These are phyloP conservation scores for Spodoptera littoralis DNA, from an alignment of 2,888 invertebrate species.

Conservation along the genomic window DNA sequence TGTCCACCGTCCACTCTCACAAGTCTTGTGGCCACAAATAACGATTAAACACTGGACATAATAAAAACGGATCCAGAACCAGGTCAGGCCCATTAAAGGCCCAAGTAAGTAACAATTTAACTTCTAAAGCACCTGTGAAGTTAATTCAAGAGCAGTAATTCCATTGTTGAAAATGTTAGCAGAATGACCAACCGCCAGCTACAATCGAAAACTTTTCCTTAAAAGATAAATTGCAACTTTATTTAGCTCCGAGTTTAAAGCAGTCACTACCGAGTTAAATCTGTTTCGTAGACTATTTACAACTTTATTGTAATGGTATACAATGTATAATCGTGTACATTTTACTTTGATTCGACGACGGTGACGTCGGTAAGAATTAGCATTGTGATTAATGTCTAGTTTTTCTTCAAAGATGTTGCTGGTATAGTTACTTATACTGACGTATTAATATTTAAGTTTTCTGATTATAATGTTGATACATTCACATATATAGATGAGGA, in stretches of 20 bases:
- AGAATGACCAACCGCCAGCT: slow-evolving; percentile 11
- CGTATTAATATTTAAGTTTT: too few species aligned
- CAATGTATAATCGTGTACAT: not conserved
- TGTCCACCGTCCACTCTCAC: not conserved
- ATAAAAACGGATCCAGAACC: slow-evolving; percentile 11
- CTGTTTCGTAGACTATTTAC: slow-evolving; percentile 22
- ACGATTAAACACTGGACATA: slow-evolving; percentile 15
- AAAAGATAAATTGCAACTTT: slow-evolving; percentile 32
- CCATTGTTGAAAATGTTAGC: slow-evolving; percentile 22
- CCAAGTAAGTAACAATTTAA: slow-evolving; percentile 9
- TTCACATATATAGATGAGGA: too few species aligned
- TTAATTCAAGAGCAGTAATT: slow-evolving; percentile 14
- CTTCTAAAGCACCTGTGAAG: slow-evolving; percentile 13
- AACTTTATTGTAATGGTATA: slow-evolving; percentile 9
- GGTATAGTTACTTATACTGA: not conserved
- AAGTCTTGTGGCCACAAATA: not conserved
- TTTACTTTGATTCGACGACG: slow-evolving; percentile 15
- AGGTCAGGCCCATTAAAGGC: slow-evolving; percentile 22
- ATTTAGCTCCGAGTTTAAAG: slow-evolving; percentile 29
- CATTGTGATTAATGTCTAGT: not conserved
- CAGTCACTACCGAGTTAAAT: slow-evolving; percentile 23
- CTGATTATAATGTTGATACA: too few species aligned
- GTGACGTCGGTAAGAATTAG: slow-evolving; percentile 6
- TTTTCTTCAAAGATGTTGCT: not conserved
- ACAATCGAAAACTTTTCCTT: slow-evolving; percentile 10